Evolutionary conservation across 2,797 vertebrate species (phyloP), one percentile per base, ranked within the genome.

Genomic region (Salarias fasciatus): DNA sequence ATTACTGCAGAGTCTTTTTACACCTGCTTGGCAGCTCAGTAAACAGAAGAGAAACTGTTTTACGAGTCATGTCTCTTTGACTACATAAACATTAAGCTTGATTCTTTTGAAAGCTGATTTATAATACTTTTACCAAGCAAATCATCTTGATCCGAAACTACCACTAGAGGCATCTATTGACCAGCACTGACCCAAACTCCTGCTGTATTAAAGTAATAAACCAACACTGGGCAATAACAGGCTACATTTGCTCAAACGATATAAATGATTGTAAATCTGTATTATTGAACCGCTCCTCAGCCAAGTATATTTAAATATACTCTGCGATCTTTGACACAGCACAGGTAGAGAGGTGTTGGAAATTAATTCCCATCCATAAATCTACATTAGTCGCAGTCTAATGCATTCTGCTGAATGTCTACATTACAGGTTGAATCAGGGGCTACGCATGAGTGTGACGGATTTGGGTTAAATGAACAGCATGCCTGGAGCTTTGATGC

Each of bases 381-480:
- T 80, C 52, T 57, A 50, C 75, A 75, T 84, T 79, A 67, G 79
- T 82, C 75, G 78, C 83, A 80, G 81, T 75, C 68, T 63, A 67
- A 75, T 63, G 64, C 74, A 52, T 69, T 69, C 79, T 82, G 82
- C 63, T 86, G 73, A 74, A 85, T 78, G 83, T 89, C 81, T 83
- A 81, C 61, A 85, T 91, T 87, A 89, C 83, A 84, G 73, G 82
- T 85, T 82, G 81, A 83, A 81, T 79, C 69, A 8, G 76, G 50
- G 83, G 73, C 75, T 83, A 70, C 78, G 63, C 75, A 65, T 51
- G 55, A 84, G 76, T 81, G 86, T 87, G 85, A 89, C 77, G 46
- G 83, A 87, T 88, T 75, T 76, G 67, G 80, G 80, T 85, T 82
- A 86, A 90, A 88, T 55, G 76, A 90, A 86, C 83, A 81, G 78